These are phyloP conservation scores for Noctua pronuba DNA, from an alignment of 2,888 invertebrate species.

Conservation along the genomic window DNA sequence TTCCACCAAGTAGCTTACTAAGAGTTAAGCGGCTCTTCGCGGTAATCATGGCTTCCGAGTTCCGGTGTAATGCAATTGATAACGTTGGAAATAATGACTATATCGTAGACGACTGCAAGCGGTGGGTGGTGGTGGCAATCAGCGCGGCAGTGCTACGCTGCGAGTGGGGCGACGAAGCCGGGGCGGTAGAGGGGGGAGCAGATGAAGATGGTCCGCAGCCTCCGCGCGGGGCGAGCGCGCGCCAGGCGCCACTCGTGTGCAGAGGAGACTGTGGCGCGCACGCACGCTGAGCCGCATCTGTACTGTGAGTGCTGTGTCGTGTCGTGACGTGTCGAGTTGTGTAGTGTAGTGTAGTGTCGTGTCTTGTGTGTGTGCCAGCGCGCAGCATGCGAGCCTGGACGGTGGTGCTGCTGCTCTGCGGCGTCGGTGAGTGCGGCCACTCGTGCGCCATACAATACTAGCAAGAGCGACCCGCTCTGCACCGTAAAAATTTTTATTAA, in stretches of 20 bases:
- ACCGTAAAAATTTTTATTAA: no score
- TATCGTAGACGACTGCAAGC: neutral
- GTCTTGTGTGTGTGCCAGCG: neutral
- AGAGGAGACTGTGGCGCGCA: slow-evolving; percentile 27
- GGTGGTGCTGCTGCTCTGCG: slow-evolving; percentile 48
- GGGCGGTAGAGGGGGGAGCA: neutral
- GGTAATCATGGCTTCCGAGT: neutral
- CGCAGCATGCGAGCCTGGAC: slow-evolving; percentile 38
- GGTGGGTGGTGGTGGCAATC: neutral
- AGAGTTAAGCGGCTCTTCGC: neutral
- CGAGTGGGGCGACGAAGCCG: neutral
- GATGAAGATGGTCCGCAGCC: slow-evolving; percentile 29
- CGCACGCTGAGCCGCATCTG: slow-evolving; percentile 16
- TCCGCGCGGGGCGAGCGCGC: neutral
- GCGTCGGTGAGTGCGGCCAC: slow-evolving; percentile 37
- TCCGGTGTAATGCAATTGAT: neutral
- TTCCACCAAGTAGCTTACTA: neutral
- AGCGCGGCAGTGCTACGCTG: neutral
- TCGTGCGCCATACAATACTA: neutral
- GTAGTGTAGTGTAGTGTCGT: slow-evolving; percentile 18
- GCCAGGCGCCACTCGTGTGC: slow-evolving; percentile 22
- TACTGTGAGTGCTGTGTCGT: neutral
- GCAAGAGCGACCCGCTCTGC: neutral
- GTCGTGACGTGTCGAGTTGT: slow-evolving; percentile 8
- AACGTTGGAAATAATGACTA: neutral